Evolutionary conservation across 2,113 vertebrate species (phyloP).

Genomic region (Actenoides lindsayi): DNA sequence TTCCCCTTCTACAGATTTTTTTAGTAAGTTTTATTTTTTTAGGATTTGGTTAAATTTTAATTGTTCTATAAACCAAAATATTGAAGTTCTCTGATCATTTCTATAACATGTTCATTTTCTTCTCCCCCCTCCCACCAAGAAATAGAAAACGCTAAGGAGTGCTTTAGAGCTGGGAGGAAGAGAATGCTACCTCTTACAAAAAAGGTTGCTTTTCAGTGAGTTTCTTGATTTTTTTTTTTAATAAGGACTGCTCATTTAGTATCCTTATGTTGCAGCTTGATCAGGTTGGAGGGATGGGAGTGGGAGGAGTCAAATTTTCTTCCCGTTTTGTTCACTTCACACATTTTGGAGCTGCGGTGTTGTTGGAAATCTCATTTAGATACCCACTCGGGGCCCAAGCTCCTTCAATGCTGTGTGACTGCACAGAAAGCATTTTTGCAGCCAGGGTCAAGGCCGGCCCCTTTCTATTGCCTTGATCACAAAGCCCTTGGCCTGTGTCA

Average conservation of each 20-base stretch:
- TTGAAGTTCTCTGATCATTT: neutral
- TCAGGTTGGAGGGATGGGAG: neutral
- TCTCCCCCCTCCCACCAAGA: fast-evolving
- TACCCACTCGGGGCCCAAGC: fast-evolving
- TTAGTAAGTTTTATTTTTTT: neutral
- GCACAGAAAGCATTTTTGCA: neutral
- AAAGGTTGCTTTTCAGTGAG: neutral
- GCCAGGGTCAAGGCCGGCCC: neutral
- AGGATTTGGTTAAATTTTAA: neutral
- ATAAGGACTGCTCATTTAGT: neutral
- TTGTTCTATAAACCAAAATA: neutral
- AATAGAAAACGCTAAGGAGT: neutral
- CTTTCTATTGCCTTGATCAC: neutral
- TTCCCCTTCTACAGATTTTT: neutral
- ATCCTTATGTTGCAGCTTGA: neutral
- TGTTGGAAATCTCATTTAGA: neutral
- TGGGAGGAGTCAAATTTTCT: neutral
- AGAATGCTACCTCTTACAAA: neutral
- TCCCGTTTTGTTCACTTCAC: neutral
- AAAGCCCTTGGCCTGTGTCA: neutral
- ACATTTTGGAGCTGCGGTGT: neutral
- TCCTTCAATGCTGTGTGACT: neutral
- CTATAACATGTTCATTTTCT: neutral
- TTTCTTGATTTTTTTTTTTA: neutral
- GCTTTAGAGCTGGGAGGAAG: neutral